These are phyloP conservation scores for Dryococelus australis DNA, from an alignment of 2,888 invertebrate genomes.

Conservation along the genomic window DNA sequence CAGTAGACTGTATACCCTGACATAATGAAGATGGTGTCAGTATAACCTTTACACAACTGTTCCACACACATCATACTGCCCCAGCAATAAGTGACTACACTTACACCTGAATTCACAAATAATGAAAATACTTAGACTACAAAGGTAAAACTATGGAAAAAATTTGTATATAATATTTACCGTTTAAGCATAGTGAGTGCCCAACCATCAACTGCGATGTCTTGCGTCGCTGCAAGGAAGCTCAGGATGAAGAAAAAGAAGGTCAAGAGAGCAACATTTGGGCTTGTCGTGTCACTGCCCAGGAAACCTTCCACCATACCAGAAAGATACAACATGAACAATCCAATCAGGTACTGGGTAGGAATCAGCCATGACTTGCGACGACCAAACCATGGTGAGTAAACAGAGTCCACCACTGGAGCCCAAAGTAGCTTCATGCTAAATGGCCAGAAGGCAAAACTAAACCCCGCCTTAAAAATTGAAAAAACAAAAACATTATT, in stretches of 20 bases:
- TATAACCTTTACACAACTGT: too few relatives aligned
- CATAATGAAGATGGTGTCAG: too few relatives aligned
- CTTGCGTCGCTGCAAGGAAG: constrained; percentile 98
- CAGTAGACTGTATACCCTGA: too few relatives aligned
- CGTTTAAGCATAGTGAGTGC: constrained; percentile 97
- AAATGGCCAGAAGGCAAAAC: constrained; percentile 93
- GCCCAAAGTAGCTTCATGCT: constrained; percentile 96
- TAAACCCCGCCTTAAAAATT: constrained; percentile 80
- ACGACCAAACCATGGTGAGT: constrained; percentile 82
- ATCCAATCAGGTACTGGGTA: constrained; percentile 88
- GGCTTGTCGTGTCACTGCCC: constrained; percentile 66
- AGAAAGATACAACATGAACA: constrained; percentile 90
- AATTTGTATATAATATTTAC: constrained; percentile 56
- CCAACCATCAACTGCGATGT: constrained; percentile 99
- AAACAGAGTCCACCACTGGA: constrained; percentile 95
- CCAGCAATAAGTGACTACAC: too few relatives aligned
- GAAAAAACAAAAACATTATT: constrained; percentile 31
- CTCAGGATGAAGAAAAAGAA: constrained; percentile 89
- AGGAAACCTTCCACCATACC: constrained; percentile 77
- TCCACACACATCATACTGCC: too few relatives aligned
- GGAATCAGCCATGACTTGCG: constrained; percentile 97
- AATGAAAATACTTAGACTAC: not conserved
- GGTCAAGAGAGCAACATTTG: constrained; percentile 82
- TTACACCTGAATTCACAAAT: not conserved
- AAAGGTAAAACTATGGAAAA: too few relatives aligned